Conservation (phyloP, 2,888 invertebrate species). For the Acronicta leporina region DNA sequence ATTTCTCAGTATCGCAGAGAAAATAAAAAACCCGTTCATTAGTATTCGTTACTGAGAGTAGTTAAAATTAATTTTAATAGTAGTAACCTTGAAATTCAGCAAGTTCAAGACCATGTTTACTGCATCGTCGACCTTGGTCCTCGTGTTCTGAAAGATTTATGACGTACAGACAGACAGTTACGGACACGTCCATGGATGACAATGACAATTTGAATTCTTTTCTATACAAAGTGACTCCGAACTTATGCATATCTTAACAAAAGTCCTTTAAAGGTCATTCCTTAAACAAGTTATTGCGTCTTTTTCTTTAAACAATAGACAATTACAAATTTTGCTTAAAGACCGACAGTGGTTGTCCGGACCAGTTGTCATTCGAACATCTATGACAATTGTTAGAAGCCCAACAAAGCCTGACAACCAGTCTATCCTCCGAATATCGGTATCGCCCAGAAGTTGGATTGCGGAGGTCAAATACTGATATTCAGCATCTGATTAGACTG, state of each 20-base stretch:
- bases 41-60: conserved; percentile 14
- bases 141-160: conserved; percentile 17
- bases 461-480: too few relatives aligned
- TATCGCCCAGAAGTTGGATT: too few relatives aligned
- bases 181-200: neutral
- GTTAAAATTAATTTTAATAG: conserved; percentile 29
- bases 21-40: conserved; percentile 21
- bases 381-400: too few relatives aligned
- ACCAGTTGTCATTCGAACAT: too few relatives aligned
- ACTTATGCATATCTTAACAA: conserved; percentile 3
- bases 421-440: too few relatives aligned
- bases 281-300: conserved; percentile 52
- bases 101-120: conserved; percentile 45
- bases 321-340: conserved; percentile 64
- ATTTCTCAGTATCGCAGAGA: conserved; percentile 26
- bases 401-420: too few relatives aligned
- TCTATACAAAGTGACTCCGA: neutral
- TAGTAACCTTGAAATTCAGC: conserved; percentile 23
- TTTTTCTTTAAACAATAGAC: conserved; percentile 66
- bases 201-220: neutral
- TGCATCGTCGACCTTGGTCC: conserved; percentile 8
- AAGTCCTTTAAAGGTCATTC: conserved; percentile 29
- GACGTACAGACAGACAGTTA: neutral
- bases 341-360: conserved; percentile 55
- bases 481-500: too few relatives aligned